Conservation (phyloP, 92 coral and sea anemone genomes). For the Zoanthus sociatus region DNA sequence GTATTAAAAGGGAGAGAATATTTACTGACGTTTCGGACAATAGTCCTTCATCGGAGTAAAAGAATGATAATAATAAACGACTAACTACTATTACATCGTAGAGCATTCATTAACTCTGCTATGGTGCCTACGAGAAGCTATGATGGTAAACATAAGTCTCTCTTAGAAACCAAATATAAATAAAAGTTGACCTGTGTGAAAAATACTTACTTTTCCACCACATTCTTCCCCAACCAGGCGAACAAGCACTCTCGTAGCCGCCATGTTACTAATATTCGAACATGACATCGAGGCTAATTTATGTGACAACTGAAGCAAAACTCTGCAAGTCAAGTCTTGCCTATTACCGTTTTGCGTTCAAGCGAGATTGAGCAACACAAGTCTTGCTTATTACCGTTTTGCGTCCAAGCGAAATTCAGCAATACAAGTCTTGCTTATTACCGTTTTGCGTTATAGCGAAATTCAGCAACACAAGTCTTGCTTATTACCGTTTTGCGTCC, state of each 20-base stretch:
- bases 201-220: conserved; percentile 25
- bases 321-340: not conserved
- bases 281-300: conserved; percentile 21
- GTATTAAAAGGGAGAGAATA: not conserved
- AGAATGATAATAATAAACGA: not conserved
- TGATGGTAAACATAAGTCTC: too few relatives aligned
- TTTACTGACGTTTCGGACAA: conserved; percentile 1
- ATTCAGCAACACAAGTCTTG: too few relatives aligned
- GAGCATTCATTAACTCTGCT: too few relatives aligned
- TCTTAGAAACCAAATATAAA: not conserved
- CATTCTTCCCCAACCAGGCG: conserved; percentile 11
- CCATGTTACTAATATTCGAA: not conserved
- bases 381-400: conserved; percentile 6
- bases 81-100: too few relatives aligned
- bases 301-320: not conserved
- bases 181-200: not conserved
- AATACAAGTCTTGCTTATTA: not conserved
- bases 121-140: too few relatives aligned
- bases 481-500: not conserved
- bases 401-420: not conserved
- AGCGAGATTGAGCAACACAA: not conserved
- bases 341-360: not conserved
- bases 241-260: conserved; percentile 10
- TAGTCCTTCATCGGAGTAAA: conserved; percentile 10
- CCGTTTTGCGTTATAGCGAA: not conserved